Conservation (phyloP, 1,140 invertebrate species). For the Chelonus insularis region DNA sequence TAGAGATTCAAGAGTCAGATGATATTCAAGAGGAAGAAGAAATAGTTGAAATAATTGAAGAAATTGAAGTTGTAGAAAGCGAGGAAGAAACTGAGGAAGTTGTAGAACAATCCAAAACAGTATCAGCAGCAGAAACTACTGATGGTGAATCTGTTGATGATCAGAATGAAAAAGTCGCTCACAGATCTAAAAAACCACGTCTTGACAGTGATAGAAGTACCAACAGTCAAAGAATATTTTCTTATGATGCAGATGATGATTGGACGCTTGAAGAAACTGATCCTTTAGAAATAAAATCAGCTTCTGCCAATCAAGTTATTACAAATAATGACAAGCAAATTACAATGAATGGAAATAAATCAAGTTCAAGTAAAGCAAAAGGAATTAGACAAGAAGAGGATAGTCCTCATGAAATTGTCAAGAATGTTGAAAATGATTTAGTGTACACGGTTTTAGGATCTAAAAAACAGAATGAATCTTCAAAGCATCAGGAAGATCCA, state of each 20-base stretch:
- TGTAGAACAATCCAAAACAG: constrained; percentile 45
- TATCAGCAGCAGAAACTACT: constrained; percentile 43
- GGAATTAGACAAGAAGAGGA: constrained; percentile 33
- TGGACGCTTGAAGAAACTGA: constrained; percentile 55
- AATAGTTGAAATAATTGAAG: constrained; percentile 46
- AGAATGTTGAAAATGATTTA: constrained; percentile 54
- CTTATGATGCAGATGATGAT: constrained; percentile 51
- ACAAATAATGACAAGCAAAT: constrained; percentile 14
- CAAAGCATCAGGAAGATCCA: constrained; percentile 34
- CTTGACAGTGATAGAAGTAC: constrained; percentile 22
- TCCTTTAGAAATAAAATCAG: constrained; percentile 27
- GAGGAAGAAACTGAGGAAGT: constrained; percentile 40
- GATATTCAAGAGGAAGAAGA: constrained; percentile 33
- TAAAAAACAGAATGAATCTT: constrained; percentile 42
- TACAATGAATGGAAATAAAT: not conserved
- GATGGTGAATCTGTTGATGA: constrained; percentile 22
- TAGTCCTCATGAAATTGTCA: constrained; percentile 45
- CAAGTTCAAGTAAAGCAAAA: constrained; percentile 9
- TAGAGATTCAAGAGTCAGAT: constrained; percentile 6
- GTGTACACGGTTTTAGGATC: constrained; percentile 56
- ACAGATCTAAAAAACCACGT: constrained; percentile 16
- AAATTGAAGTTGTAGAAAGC: constrained; percentile 41
- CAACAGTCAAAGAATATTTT: constrained; percentile 36
- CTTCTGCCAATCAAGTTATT: not conserved
- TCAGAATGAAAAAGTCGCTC: constrained; percentile 30